Base-by-base conservation (phyloP, 2,113 vertebrate species). In the Osmerus mordax region DNA sequence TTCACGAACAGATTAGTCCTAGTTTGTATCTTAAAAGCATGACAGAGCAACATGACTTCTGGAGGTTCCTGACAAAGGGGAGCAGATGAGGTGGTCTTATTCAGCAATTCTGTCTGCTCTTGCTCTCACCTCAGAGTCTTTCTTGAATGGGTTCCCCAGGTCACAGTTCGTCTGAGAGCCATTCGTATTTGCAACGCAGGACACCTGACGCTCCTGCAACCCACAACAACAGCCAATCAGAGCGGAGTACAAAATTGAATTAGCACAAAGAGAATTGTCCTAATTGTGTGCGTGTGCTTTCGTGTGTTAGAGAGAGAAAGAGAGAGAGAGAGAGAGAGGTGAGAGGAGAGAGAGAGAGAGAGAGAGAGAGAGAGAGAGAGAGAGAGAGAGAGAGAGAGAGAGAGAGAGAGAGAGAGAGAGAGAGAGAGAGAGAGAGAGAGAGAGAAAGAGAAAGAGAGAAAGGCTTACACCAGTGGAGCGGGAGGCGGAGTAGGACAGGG, bases 141-240 rank as follows among this genome's bases (percentile, higher is more conserved):
- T 89, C 86, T 90, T 95, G 78, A 99, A 99, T 58, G 97, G 97
- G 83, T 98, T 99, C 87, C 95, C 97, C 9, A 99, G 90, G 0
- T 97, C 94, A 83, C 97, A 99, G 0, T 93, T 87, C 0, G 86
- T 93, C 78, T 84, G 86, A 14, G 97, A 96, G 12, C 96, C 96
- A 0, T 97, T 92, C 29, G 84, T 90, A 89, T 97, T 98, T 77
- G 94, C 92, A 15, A 66, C 62, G 79, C 97, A 99, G 0, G 62
- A 87, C 53, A 94, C 74, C 19, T 90, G 88, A 58, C 93, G 94
- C 36, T 92, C 91, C 95, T 96, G 86, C 69, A 81, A 87, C 81
- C 8, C 84, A 73, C 78, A 66, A 16, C 67, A 76, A 21, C 16
- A 18, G 14, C 29, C 41, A 64, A 19, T 84, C 15, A 80, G 23